A percentile compares a stretch with the other conserved stretches of the same genome.
phyloP scores from a whole-genome alignment of 2,888 invertebrate species.

The Limulus polyphemus region DNA sequence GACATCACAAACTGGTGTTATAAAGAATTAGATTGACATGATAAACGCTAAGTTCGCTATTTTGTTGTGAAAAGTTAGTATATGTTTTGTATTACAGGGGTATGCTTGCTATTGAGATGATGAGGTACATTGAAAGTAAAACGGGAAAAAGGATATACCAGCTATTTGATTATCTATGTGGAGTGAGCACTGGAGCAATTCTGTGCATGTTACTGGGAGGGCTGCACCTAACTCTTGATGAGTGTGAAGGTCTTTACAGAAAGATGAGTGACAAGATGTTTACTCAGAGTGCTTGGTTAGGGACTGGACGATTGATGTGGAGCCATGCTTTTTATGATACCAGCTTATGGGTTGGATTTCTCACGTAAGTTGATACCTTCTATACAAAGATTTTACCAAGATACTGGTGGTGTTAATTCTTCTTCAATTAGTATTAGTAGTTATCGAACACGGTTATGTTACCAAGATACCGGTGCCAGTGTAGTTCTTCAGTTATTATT shows the following conservation, averaged over 20 bases:
- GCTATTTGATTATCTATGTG: slow-evolving; percentile 75
- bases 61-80: no score
- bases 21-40: no score
- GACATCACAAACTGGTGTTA: no score
- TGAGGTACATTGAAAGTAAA: slow-evolving; percentile 59
- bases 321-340: slow-evolving; percentile 82
- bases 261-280: slow-evolving; percentile 52
- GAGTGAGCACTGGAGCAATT: slow-evolving; percentile 62
- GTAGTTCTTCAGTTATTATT: no score
- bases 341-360: slow-evolving; percentile 64
- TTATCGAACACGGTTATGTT: no score
- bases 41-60: no score
- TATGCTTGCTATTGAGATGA: slow-evolving; percentile 67
- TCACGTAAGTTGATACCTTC: no score
- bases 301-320: slow-evolving; percentile 65
- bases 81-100: no score
- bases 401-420: no score
- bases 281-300: slow-evolving; percentile 50
- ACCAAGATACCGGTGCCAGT: no score
- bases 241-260: slow-evolving; percentile 49
- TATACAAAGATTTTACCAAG: no score
- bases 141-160: slow-evolving; percentile 50
- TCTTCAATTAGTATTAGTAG: no score
- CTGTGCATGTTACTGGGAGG: slow-evolving; percentile 57
- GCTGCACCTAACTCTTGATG: slow-evolving; percentile 46